Base-by-base conservation (phyloP, 2,113 vertebrate species). In the Oreotrochilus melanogaster region DNA sequence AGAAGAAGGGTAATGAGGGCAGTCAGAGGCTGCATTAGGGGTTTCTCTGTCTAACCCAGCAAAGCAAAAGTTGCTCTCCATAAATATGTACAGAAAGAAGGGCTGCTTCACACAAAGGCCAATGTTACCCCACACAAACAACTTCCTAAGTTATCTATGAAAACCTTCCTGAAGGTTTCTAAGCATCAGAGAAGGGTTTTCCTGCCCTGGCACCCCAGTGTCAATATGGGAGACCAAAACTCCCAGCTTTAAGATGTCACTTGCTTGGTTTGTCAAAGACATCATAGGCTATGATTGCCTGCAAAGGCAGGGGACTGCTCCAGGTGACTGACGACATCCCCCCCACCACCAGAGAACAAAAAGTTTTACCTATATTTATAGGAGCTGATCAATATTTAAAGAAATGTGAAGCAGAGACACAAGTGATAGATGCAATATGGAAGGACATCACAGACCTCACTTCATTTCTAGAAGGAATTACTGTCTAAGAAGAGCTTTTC, bases 321-420 rank as follows among this genome's bases (percentile, higher is more conserved):
- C 35, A 16, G 0, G 0, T 53, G 33, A 80, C 42, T 58, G 30
- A 10, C 33, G 14, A 50, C 42, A 62, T 54, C 51, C 30, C 25
- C 67, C 22, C 35, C 45, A 47, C 21, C 35, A 39, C 31, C 71
- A 83, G 23, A 79, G 66, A 73, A 89, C 12, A 30, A 80, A 75
- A 23, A 4, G 19, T 45, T 69, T 6, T 33, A 7, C 30, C 7
- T 51, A 15, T 31, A n/a, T 5, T 39, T 39, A 39, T 39, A 39
- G 10, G 39, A 39, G 12, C 24, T 72, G 19, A 28, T 78, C 30
- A 14, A 22, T 71, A 14, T 30, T 85, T 54, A 66, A 69, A 65
- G 78, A 42, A 51, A 57, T 15, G 14, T 30, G 56, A 85, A 88
- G 66, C 70, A 75, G 47, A 79, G 48, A 22, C 43, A 67, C 11